phyloP scores from a whole-genome alignment of 2,113 vertebrate genomes.

The Corythaixoides concolor region DNA sequence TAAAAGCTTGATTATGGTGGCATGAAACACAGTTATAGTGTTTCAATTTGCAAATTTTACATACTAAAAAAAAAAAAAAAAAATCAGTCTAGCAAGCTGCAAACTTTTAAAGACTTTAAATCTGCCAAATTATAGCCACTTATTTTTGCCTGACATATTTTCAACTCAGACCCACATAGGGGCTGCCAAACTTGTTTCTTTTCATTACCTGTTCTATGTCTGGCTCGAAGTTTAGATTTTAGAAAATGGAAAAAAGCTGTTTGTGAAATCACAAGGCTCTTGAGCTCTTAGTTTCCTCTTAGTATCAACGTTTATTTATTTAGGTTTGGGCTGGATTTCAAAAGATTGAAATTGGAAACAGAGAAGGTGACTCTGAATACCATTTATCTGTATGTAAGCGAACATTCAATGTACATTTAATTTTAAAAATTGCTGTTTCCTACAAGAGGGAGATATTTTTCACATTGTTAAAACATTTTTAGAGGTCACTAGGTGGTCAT shows the following conservation, averaged over 20 bases:
- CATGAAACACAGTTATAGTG: conserved; percentile 60
- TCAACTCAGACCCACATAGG: conserved; percentile 74
- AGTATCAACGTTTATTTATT: conserved; percentile 89
- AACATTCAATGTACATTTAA: conserved; percentile 83
- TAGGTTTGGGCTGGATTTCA: conserved; percentile 86
- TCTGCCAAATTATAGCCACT: conserved; percentile 79
- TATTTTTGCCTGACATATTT: conserved; percentile 78
- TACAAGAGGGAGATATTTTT: conserved; percentile 90
- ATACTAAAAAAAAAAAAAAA: conserved; percentile 13
- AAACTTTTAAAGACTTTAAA: conserved; percentile 79
- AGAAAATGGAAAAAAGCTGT: conserved; percentile 86
- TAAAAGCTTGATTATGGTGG: conserved; percentile 37
- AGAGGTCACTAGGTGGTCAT: conserved; percentile 88
- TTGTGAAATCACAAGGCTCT: conserved; percentile 82
- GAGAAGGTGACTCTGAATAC: conserved; percentile 86
- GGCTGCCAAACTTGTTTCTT: conserved; percentile 83
- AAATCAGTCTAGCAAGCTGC: conserved; percentile 62
- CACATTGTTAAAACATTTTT: conserved; percentile 90
- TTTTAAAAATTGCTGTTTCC: conserved; percentile 86
- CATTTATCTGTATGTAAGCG: conserved; percentile 86
- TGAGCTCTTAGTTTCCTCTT: conserved; percentile 86
- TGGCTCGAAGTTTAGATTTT: conserved; percentile 82
- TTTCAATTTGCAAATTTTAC: conserved; percentile 77
- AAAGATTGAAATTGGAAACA: conserved; percentile 87
- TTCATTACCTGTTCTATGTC: conserved; percentile 85